Evolutionary conservation across 92 coral and sea anemone species (phyloP).

Genomic region (Siderastrea radians): DNA sequence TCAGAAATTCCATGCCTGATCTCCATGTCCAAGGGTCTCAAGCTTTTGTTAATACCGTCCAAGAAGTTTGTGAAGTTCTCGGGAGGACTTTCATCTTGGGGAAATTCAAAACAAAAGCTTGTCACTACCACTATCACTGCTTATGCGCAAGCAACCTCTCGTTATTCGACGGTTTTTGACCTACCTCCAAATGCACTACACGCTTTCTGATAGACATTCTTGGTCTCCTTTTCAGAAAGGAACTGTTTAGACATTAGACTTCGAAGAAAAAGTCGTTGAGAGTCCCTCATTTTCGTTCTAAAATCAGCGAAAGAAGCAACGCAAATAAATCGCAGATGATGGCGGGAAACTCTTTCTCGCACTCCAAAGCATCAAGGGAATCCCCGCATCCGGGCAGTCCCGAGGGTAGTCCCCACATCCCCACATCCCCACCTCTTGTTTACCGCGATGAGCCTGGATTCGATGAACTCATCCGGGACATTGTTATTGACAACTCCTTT

Average conservation of each 20-base stretch:
- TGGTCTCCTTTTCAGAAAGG: slow-evolving; percentile 80
- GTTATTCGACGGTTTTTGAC: not conserved
- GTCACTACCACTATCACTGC: too few species aligned
- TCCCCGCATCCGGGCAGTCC: slow-evolving; percentile 28
- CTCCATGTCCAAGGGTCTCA: slow-evolving; percentile 87
- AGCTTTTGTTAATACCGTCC: slow-evolving; percentile 70
- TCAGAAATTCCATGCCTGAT: slow-evolving; percentile 87
- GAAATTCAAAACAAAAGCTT: not conserved
- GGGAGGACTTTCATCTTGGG: slow-evolving; percentile 41
- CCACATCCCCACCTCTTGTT: too few species aligned
- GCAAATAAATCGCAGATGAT: not conserved
- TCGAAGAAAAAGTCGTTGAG: slow-evolving; percentile 86
- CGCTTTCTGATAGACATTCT: slow-evolving; percentile 62
- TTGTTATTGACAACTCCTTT: not conserved
- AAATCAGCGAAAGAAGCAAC: not conserved
- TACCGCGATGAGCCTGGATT: not conserved
- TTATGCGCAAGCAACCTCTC: too few species aligned
- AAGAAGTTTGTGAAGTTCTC: slow-evolving; percentile 73
- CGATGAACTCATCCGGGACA: slow-evolving; percentile 34
- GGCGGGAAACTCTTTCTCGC: slow-evolving; percentile 74
- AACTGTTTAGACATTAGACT: slow-evolving; percentile 91
- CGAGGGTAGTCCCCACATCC: too few species aligned
- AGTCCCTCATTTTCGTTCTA: slow-evolving; percentile 33
- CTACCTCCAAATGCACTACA: slow-evolving; percentile 82
- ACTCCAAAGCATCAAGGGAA: slow-evolving; percentile 20